Percentiles rank a stretch among this genome's conserved stretches.
Evolutionary conservation across 2,113 vertebrate species (phyloP).

Genomic region (Ursus arctos): DNA sequence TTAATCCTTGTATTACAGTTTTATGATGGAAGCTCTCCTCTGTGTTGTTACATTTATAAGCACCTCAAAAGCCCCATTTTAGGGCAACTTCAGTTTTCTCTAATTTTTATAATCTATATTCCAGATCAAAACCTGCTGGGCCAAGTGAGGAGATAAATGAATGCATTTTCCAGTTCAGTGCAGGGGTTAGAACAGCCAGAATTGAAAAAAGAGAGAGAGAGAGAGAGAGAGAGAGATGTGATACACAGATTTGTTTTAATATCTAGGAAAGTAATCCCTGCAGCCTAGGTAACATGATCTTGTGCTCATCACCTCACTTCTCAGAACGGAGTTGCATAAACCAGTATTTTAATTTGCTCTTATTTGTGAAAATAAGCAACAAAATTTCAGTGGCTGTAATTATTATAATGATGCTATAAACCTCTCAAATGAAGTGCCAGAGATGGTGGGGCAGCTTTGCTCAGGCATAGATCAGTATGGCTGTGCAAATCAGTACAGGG

Average conservation of each 20-base stretch:
- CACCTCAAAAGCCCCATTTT: neutral
- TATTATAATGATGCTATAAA: neutral
- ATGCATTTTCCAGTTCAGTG: neutral
- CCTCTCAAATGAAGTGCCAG: neutral
- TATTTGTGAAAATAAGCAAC: neutral
- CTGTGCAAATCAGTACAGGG: neutral
- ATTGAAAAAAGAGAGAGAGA: neutral
- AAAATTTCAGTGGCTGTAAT: neutral
- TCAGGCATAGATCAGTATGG: neutral
- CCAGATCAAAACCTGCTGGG: neutral
- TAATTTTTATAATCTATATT: constrained; percentile 29
- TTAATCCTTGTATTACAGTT: neutral
- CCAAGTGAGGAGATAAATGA: constrained; percentile 14
- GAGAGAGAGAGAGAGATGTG: neutral
- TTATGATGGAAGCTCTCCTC: neutral
- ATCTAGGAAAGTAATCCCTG: neutral
- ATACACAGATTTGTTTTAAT: neutral
- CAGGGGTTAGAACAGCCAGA: neutral
- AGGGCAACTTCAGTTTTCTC: neutral
- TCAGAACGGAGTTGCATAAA: neutral
- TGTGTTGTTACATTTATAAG: neutral
- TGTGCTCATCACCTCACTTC: neutral
- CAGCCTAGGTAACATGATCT: neutral
- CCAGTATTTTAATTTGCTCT: neutral
- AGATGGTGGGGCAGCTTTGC: neutral